Percentiles rank a stretch among this genome's conserved stretches.
Conservation (phyloP, 2,113 vertebrate species). For the Centropristis striata region DNA sequence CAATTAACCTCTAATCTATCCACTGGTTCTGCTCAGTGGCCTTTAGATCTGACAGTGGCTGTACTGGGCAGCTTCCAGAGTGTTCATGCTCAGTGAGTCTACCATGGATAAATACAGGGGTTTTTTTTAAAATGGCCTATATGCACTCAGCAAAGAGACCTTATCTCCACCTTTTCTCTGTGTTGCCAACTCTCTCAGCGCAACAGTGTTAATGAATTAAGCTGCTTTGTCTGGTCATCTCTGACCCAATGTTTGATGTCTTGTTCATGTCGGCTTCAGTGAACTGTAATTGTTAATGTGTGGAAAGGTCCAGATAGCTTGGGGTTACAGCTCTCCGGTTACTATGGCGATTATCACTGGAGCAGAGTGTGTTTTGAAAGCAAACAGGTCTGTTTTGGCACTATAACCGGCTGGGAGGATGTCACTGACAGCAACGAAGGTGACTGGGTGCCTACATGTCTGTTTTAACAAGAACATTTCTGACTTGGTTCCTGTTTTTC, state of each 20-base stretch:
- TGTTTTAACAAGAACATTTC: conserved; percentile 8
- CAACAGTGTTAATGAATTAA: conserved; percentile 51
- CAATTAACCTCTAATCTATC: not conserved
- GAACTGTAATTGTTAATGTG: conserved; percentile 53
- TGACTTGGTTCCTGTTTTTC: not conserved
- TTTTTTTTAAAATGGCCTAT: conserved; percentile 9
- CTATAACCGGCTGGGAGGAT: conserved; percentile 48
- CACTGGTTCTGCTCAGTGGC: not conserved
- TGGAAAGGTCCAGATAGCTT: conserved; percentile 54
- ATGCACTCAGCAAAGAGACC: conserved; percentile 30
- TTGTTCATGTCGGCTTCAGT: conserved; percentile 24
- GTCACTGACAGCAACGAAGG: conserved; percentile 47
- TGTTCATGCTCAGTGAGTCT: not conserved
- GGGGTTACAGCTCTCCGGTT: conserved; percentile 65
- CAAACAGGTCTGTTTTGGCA: conserved; percentile 83
- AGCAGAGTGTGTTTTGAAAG: conserved; percentile 83
- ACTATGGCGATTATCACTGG: conserved; percentile 81
- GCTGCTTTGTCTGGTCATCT: conserved; percentile 50
- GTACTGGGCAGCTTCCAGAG: conserved; percentile 3
- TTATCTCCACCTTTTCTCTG: conserved; percentile 46
- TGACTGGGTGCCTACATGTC: conserved; percentile 14
- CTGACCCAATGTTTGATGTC: conserved; percentile 51
- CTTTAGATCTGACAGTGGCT: conserved; percentile 14
- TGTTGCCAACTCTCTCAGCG: conserved; percentile 32
- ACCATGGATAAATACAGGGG: not conserved